These are phyloP conservation scores for Sipha maydis DNA, from an alignment of 2,888 invertebrate genomes.

Conservation along the genomic window DNA sequence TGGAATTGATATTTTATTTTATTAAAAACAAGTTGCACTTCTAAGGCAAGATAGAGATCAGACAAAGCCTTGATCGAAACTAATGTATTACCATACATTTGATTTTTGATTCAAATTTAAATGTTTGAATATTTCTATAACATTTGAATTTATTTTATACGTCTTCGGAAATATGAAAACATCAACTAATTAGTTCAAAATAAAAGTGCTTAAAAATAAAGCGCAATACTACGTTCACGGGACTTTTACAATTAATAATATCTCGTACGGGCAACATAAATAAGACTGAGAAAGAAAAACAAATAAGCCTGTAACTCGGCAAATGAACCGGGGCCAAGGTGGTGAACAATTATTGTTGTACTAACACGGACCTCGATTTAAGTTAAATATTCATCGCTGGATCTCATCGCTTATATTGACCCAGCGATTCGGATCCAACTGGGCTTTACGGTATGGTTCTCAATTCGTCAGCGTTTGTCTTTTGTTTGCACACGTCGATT, in stretches of 20 bases:
- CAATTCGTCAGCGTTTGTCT: conserved; percentile 24
- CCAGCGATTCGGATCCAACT: conserved; percentile 1
- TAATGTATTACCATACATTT: too few relatives aligned
- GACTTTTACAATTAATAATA: background rate
- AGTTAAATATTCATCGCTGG: conserved; percentile 46
- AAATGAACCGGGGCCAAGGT: background rate
- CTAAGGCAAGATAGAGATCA: background rate
- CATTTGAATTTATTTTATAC: background rate
- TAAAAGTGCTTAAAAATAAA: conserved; percentile 1
- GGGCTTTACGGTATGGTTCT: background rate
- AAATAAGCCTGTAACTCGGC: background rate
- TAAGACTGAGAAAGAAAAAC: background rate
- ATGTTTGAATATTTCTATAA: too few relatives aligned
- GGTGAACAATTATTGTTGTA: background rate
- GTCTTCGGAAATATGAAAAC: background rate
- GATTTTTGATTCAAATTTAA: too few relatives aligned
- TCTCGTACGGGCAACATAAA: background rate
- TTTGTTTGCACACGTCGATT: conserved; percentile 6
- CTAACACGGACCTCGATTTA: background rate
- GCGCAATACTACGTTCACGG: background rate
- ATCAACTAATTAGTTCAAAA: background rate
- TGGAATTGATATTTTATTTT: background rate
- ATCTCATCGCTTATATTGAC: conserved; percentile 26
- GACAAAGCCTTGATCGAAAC: too few relatives aligned
- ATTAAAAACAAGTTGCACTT: background rate